Evolutionary conservation across 2,797 vertebrate genomes (phyloP), one percentile per base, ranked within the genome.

Genomic region (Xenops minutus): DNA sequence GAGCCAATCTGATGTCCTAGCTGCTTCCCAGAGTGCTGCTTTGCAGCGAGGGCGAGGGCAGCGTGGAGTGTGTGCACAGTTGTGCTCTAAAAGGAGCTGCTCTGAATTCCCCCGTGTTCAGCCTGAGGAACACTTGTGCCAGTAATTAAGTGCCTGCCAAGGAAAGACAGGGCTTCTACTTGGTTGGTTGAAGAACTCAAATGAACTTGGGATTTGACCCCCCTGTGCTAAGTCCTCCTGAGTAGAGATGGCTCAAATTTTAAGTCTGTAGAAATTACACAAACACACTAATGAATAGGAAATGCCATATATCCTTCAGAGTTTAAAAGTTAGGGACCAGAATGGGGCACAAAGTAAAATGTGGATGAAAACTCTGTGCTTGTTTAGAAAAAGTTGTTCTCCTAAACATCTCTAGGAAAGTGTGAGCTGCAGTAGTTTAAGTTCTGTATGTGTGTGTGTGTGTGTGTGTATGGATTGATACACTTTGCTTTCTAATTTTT

Each of bases 51-150:
- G 79, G 63, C 3, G 10, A 63, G 29, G 9, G n/a, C 26, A 78
- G 36, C 0, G 0, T 48, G 5, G 71, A 16, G 37, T 1, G n/a
- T 4, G 6, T 23, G 56, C n/a, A 14, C 10, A 0, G 39, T 39
- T 48, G 22, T 63, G 73, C 73, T 75, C 48, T 48, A 8, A 48
- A n/a, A 44, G 81, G 69, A 52, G 36, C 49, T 75, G 44, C 34
- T 59, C 67, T 44, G 39, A 63, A 32, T 48, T 75, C 37, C 39
- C 7, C 0, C 0, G 2, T 36, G 44, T 81, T 82, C 32, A 30
- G 32, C 54, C 46, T 6, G 3, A 39, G 67, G 52, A 91, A 24
- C n/a, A 3, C 34, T 86, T 43, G 27, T 27, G 26, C 0, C 0
- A 71, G 56, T 64, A 69, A 29, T 48, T 30, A 39, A 61, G 23